phyloP scores from a whole-genome alignment of 2,888 invertebrate species.

The Willowsia nigromaculata region DNA sequence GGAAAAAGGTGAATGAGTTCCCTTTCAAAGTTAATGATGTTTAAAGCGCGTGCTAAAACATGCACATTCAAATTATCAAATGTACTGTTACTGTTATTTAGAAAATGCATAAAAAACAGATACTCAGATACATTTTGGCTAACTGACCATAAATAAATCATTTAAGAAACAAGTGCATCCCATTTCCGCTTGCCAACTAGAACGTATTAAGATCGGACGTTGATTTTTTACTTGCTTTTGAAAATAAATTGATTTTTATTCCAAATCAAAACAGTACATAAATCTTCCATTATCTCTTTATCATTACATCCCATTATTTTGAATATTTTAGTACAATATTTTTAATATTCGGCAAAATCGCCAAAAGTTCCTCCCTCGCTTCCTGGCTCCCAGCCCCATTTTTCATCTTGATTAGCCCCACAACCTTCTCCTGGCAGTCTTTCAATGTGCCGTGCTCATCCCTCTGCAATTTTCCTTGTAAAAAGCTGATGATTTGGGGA shows the following conservation, averaged over 20 bases:
- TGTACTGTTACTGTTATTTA: neutral
- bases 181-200: slow-evolving; percentile 42
- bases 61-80: neutral
- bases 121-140: neutral
- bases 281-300: neutral
- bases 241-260: neutral
- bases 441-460: slow-evolving; percentile 85
- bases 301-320: neutral
- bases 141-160: neutral
- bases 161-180: too few species aligned
- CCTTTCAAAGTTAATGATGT: neutral
- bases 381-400: slow-evolving; percentile 82
- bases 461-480: slow-evolving; percentile 86
- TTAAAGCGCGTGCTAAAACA: neutral
- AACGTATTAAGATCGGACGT: neutral
- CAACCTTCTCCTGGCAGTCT: slow-evolving; percentile 80
- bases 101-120: neutral
- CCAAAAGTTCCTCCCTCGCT: slow-evolving; percentile 81
- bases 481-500: slow-evolving; percentile 87
- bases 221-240: neutral
- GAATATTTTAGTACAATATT: slow-evolving; percentile 81
- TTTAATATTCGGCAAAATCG: slow-evolving; percentile 81
- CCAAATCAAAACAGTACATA: neutral
- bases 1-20: too few species aligned
- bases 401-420: slow-evolving; percentile 73